phyloP scores from a whole-genome alignment of 1,140 invertebrate species.

The Spodoptera litura region DNA sequence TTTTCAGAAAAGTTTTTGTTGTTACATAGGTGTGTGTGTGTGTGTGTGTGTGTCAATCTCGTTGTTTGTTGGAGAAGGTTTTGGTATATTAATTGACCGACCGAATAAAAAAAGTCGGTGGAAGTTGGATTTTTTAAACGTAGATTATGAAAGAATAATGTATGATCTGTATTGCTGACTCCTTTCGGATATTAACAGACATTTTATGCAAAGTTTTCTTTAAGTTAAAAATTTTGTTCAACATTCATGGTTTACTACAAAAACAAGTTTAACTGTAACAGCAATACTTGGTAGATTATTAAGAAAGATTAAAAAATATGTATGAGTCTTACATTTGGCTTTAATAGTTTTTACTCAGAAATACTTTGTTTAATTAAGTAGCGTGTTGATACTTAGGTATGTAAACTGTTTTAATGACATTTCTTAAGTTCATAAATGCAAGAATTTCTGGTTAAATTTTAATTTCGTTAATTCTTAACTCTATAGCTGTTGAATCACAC shows the following conservation, averaged over 20 bases:
- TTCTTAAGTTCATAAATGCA: constrained; percentile 8
- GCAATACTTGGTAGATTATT: constrained; percentile 39
- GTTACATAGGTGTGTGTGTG: no score
- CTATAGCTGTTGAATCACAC: constrained; percentile 22
- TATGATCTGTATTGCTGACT: no score
- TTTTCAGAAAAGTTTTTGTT: no score
- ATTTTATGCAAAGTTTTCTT: background rate
- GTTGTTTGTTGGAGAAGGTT: no score
- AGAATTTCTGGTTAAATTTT: constrained; percentile 21
- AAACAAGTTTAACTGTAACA: constrained; percentile 37
- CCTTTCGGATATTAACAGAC: no score
- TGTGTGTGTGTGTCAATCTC: no score
- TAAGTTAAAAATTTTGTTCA: background rate
- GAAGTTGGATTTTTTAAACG: no score
- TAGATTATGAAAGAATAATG: no score
- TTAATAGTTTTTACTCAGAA: constrained; percentile 46
- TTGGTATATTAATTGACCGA: no score
- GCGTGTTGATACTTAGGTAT: constrained; percentile 13
- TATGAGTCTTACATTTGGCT: constrained; percentile 33
- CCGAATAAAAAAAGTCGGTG: no score
- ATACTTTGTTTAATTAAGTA: constrained; percentile 45
- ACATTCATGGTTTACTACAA: constrained; percentile 5
- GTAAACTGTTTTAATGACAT: constrained; percentile 35
- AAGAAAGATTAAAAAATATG: constrained; percentile 47
- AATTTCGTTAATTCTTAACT: constrained; percentile 8